These are phyloP conservation scores for Druon quercuslanigerum DNA, from an alignment of 1,140 invertebrate species.

Conservation along the genomic window DNA sequence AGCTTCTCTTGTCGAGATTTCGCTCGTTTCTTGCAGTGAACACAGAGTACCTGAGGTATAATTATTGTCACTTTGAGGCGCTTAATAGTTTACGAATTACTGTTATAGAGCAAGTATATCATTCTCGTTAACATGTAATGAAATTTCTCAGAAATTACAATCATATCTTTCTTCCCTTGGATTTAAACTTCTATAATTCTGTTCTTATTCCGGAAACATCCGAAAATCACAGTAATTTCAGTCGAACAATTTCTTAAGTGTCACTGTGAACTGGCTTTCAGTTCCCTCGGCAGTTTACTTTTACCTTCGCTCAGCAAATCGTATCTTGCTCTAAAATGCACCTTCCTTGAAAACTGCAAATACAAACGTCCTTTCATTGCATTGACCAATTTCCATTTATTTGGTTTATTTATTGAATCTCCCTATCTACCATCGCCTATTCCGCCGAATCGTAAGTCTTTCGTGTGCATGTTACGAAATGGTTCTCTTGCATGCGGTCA, in stretches of 20 bases:
- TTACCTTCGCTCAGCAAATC: background rate
- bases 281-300: background rate
- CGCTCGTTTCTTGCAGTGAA: background rate
- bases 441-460: background rate
- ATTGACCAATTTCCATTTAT: slow-evolving; percentile 1
- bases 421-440: background rate
- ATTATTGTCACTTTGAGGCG: background rate
- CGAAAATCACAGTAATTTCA: background rate
- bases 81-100: background rate
- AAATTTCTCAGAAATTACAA: too few species aligned
- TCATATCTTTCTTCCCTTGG: too few species aligned
- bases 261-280: background rate
- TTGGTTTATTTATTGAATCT: background rate
- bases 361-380: background rate
- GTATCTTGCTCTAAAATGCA: background rate
- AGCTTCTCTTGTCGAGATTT: slow-evolving; percentile 6
- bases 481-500: background rate
- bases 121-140: background rate
- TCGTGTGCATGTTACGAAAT: background rate
- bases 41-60: background rate
- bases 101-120: background rate
- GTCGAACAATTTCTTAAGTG: background rate
- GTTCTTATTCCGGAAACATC: too few species aligned
- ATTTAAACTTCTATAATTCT: too few species aligned
- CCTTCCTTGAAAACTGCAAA: background rate